Evolutionary conservation across 2,888 invertebrate genomes (phyloP), one percentile per base, ranked within the genome.

Genomic region (Lottia scabra): DNA sequence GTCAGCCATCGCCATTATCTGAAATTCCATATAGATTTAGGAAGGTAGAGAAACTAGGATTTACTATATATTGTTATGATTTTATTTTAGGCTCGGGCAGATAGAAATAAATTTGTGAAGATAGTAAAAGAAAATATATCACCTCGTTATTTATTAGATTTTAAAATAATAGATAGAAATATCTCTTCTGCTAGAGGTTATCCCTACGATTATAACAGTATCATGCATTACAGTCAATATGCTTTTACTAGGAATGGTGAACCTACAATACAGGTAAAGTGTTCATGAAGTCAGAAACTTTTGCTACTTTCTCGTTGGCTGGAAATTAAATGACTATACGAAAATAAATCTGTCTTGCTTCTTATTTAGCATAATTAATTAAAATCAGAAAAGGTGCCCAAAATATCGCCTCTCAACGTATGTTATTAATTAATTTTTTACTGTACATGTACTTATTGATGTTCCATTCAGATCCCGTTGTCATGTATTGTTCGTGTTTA

Each of bases 201-300:
- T 67, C 82, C 87, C 16, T 88, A 88, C 73, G 88, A 88, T 76
- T 87, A 87, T 75, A 72, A 75, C 65, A 87, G 87, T 65, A 79
- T 88, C 63, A 87, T 87, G 86, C 88, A 88, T 68, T 87, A 88
- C 74, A 84, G 81, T 63, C 72, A 80, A 62, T 78, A 77, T 30
- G 84, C 84, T 23, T 88, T 86, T 75, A 84, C 84, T 13, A 78
- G 79, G 38, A 84, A 83, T 44, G 84, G 83, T 16, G 78, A 83
- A 63, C 74, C 79, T n/a, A 88, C 87, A 0, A 82, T 87, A 30
- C 76, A 82, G 81, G 87, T 85, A 77, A 38, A 71, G 38, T 45
- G 16, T 13, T 48, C 13, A 6, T 30, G 2, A 30, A 30, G 38
- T 5, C 38, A 10, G 38, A 4, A 38, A 5, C 38, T 38, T 38